phyloP scores from a whole-genome alignment of 2,888 invertebrate species.

The Leucophenga maculata region DNA sequence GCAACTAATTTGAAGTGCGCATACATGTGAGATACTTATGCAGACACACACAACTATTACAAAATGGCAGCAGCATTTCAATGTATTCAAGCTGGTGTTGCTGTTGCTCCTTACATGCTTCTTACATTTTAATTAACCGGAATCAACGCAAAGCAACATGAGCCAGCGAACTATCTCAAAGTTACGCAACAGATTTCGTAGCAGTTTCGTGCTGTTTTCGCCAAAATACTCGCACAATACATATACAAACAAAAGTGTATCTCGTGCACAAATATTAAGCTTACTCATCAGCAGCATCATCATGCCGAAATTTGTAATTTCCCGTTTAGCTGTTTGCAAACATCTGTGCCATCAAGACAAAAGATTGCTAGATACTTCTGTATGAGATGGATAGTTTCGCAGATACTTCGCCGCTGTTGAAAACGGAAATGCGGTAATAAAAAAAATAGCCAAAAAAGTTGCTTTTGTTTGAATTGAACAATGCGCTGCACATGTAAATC shows the following conservation, averaged over 20 bases:
- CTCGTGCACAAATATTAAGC: conserved; percentile 1
- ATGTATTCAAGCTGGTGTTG: no score
- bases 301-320: conserved; percentile 13
- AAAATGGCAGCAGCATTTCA: no score
- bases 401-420: no score
- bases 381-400: no score
- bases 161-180: neutral
- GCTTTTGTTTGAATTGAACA: neutral
- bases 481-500: neutral
- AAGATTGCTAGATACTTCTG: no score
- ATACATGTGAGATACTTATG: neutral
- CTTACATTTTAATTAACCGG: conserved; percentile 15
- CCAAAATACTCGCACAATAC: conserved; percentile 4
- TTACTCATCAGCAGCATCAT: conserved; percentile 18
- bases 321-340: neutral
- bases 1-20: neutral
- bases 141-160: conserved; percentile 17
- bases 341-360: neutral
- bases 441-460: no score
- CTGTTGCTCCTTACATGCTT: neutral
- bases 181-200: neutral
- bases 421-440: no score
- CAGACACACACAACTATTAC: neutral
- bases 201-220: neutral
- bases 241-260: neutral